Evolutionary conservation across 2,888 invertebrate species (phyloP).

Genomic region (Carabus problematicus): DNA sequence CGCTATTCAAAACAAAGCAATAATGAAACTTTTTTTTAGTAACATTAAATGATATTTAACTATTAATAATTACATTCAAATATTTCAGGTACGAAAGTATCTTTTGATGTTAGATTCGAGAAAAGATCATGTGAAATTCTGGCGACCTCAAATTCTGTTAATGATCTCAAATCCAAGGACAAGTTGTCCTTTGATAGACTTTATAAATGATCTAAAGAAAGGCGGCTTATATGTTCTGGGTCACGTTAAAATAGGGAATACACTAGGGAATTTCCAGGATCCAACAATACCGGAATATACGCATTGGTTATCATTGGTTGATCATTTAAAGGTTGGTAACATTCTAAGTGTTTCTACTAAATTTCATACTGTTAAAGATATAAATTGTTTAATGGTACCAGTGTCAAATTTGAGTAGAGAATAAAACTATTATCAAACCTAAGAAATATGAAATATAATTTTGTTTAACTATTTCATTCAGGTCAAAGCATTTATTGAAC

Average conservation of each 20-base stretch:
- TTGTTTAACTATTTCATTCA: constrained; percentile 49
- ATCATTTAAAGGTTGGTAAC: constrained; percentile 80
- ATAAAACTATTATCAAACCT: background rate
- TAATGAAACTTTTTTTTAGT: too few species aligned
- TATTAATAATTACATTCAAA: constrained; percentile 24
- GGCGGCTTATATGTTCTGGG: constrained; percentile 88
- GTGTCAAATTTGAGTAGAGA: background rate
- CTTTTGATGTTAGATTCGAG: constrained; percentile 92
- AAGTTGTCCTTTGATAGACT: constrained; percentile 90
- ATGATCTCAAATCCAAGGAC: constrained; percentile 91
- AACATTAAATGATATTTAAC: too few species aligned
- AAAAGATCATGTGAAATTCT: constrained; percentile 98
- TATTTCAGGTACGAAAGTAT: constrained; percentile 86
- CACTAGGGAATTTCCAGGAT: constrained; percentile 66
- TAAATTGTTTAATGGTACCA: background rate
- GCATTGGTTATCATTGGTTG: constrained; percentile 92
- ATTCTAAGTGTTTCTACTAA: constrained; percentile 41
- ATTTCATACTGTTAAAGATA: background rate
- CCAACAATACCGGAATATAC: constrained; percentile 79
- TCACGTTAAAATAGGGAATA: constrained; percentile 75
- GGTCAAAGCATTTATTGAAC: constrained; percentile 94
- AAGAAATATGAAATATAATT: background rate
- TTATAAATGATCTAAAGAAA: constrained; percentile 98
- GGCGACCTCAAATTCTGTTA: constrained; percentile 96
- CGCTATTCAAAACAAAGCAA: too few species aligned